These are phyloP conservation scores for Neria commutata DNA, from an alignment of 2,888 invertebrate genomes.

Conservation along the genomic window DNA sequence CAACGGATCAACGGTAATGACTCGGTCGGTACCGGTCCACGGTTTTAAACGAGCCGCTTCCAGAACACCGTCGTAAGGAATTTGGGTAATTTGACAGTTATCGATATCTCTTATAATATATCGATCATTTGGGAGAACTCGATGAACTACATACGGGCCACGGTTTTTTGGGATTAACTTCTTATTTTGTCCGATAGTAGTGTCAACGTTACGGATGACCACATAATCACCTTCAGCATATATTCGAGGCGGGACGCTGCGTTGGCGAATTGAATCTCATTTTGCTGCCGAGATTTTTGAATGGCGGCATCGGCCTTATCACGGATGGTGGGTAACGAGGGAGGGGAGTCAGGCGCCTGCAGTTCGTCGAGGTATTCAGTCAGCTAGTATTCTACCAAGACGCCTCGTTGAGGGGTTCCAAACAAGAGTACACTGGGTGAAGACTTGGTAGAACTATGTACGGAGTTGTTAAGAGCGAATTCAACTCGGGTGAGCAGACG, in stretches of 20 bases:
- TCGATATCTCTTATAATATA: slow-evolving; percentile 9
- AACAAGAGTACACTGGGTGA: slow-evolving; percentile 5
- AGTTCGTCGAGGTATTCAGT: background rate
- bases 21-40: no score
- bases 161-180: slow-evolving; percentile 5
- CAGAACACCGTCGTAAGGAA: background rate
- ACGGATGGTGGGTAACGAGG: no score
- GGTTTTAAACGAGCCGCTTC: no score
- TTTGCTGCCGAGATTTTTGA: no score
- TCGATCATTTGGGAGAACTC: slow-evolving; percentile 10
- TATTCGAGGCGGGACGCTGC: no score
- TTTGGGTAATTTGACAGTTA: slow-evolving; percentile 1
- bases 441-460: background rate
- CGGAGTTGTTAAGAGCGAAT: slow-evolving; percentile 8
- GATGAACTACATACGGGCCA: slow-evolving; percentile 8
- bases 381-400: background rate
- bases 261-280: background rate
- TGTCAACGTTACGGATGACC: slow-evolving; percentile 8
- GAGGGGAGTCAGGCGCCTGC: no score
- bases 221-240: slow-evolving; percentile 12
- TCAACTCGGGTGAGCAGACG: background rate
- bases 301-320: no score
- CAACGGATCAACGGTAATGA: no score
- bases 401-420: slow-evolving; percentile 13
- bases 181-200: slow-evolving; percentile 4